Percentiles rank a stretch among this genome's conserved stretches.
phyloP scores from a whole-genome alignment of 2,797 vertebrate species.

The Phaenicophaeus curvirostris region DNA sequence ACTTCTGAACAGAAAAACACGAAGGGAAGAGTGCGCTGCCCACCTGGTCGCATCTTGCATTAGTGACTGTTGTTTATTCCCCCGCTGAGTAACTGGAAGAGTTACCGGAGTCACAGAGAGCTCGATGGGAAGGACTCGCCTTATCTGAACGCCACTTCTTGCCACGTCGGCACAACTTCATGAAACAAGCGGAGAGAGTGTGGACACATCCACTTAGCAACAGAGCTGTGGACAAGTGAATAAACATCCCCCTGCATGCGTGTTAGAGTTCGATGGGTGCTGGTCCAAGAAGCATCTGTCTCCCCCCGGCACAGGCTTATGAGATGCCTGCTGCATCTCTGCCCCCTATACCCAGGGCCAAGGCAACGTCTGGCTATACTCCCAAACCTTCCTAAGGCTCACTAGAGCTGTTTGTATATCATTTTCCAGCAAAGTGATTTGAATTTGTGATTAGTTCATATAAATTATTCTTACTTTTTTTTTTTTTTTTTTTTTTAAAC shows the following conservation, averaged over 20 bases:
- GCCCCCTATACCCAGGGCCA: neutral
- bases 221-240: neutral
- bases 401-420: slow-evolving; percentile 10
- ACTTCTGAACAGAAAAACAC: neutral
- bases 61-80: neutral
- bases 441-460: slow-evolving; percentile 43
- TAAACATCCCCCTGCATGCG: neutral
- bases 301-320: neutral
- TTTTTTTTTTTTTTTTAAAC: neutral
- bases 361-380: slow-evolving; percentile 32
- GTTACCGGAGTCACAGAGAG: neutral
- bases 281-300: neutral
- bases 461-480: neutral
- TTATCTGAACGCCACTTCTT: neutral
- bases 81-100: neutral
- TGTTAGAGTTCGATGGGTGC: neutral
- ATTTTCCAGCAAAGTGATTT: slow-evolving; percentile 3
- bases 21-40: neutral
- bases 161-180: neutral
- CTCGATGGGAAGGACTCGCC: neutral
- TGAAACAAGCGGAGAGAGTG: neutral
- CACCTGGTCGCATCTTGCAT: rapidly evolving
- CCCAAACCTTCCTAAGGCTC: slow-evolving; percentile 1
- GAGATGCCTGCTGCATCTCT: too few species aligned
- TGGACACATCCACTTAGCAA: neutral